Evolutionary conservation across 2,888 invertebrate species (phyloP).

Genomic region (Rotaria socialis): DNA sequence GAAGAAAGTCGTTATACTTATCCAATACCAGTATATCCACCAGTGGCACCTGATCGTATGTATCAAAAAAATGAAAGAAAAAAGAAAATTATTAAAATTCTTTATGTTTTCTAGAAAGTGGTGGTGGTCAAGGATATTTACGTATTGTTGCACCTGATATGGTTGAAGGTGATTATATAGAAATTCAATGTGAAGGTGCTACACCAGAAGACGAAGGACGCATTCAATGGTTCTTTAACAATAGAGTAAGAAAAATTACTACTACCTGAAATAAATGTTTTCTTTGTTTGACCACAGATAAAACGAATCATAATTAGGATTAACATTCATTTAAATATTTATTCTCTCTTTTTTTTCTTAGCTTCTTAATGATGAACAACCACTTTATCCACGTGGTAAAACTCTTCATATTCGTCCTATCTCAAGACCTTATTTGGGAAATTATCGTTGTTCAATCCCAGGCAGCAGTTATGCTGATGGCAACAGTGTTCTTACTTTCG

Average conservation of each 20-base stretch:
- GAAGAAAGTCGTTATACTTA: neutral
- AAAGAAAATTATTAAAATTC: no score
- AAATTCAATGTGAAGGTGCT: slow-evolving; percentile 26
- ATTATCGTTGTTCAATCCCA: slow-evolving; percentile 10
- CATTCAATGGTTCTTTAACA: neutral
- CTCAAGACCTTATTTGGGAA: neutral
- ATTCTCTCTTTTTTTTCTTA: neutral
- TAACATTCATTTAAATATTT: neutral
- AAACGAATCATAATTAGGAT: no score
- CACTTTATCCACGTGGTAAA: neutral
- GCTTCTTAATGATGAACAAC: neutral
- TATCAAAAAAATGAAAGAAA: no score
- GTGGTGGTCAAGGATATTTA: neutral
- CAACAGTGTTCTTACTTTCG: neutral
- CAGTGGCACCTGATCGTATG: no score
- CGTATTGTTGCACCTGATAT: neutral
- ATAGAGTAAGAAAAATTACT: neutral
- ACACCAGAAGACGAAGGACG: neutral
- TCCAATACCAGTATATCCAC: neutral
- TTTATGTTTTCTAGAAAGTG: no score
- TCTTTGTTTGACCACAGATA: no score
- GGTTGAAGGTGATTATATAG: slow-evolving; percentile 13
- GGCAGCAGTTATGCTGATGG: neutral
- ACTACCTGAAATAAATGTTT: no score
- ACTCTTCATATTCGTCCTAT: neutral